Base-by-base conservation (phyloP, 2,113 vertebrate genomes). In the Lophura nycthemera region DNA sequence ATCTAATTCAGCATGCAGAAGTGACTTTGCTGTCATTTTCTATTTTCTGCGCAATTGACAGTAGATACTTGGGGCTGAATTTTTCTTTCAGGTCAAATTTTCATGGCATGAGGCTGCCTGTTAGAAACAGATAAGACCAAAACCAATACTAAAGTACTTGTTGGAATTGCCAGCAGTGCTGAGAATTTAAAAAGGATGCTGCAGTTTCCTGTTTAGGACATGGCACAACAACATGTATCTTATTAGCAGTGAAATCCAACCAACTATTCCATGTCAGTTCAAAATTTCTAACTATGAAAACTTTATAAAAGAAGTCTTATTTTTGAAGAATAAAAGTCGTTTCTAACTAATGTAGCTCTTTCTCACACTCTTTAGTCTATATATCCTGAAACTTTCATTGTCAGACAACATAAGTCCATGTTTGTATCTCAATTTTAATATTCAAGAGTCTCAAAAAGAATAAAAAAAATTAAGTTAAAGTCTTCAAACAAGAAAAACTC, bases 1-100 rank as follows among this genome's bases (percentile, higher is more conserved):
- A 98, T 98, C 97, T 98, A 97, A 98, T 98, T 98, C 97, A 66
- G 97, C 97, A 98, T 97, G 97, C 98, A 98, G 97, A 97, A 98
- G 96, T 95, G 97, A 97, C 98, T 97, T 96, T 92, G 93, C 98
- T 98, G 98, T 98, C 98, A 98, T 98, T 97, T 98, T 96, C 97
- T 97, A 97, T 98, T 98, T 98, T 98, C 98, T 98, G 97, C 91
- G 82, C 97, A 98, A 98, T 97, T 98, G 98, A 98, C 97, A 98
- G 97, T 97, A 97, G 97, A 97, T 98, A 98, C 97, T 98, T 96
- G 95, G 97, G 97, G 97, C 96, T 97, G 98, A 97, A 97, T 97
- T 97, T 97, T 97, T 97, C 97, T 98, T 98, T 98, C 97, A 97
- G 98, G 98, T 98, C 97, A 98, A 97, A 97, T 97, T 98, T 98